These are phyloP conservation scores for Halocynthia aurantium DNA, from an alignment of 23 tunicate genomes.

Conservation along the genomic window DNA sequence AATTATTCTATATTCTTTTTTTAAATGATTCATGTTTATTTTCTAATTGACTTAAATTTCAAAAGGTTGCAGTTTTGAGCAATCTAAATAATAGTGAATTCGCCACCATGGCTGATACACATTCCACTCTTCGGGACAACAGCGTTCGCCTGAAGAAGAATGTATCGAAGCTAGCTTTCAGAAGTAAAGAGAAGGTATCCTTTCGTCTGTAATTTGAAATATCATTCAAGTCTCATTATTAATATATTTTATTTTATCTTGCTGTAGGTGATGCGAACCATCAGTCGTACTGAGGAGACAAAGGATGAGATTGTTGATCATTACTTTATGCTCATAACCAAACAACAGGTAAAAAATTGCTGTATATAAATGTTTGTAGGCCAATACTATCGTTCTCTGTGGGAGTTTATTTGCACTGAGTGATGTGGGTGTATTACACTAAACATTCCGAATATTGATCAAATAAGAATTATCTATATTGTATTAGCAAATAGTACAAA, in stretches of 20 bases:
- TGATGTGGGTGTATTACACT: no score
- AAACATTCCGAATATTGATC: no score
- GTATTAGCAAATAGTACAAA: no score
- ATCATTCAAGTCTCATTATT: not conserved
- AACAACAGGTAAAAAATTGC: constrained; percentile 53
- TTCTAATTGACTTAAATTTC: no score
- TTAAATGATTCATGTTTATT: no score
- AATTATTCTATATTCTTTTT: no score
- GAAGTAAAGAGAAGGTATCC: constrained; percentile 70
- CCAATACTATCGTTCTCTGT: not conserved
- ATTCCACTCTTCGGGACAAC: constrained; percentile 1
- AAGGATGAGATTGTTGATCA: constrained; percentile 92
- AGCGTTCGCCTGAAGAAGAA: constrained; percentile 48
- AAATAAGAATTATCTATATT: no score
- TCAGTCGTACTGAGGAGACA: constrained; percentile 81
- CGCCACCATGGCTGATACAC: no score
- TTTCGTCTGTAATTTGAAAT: not conserved
- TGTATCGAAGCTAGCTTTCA: constrained; percentile 72
- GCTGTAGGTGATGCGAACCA: constrained; percentile 52
- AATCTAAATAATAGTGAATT: no score
- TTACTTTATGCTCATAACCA: constrained; percentile 67
- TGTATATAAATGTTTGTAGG: no score
- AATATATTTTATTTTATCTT: not conserved
- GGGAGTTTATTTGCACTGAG: no score
- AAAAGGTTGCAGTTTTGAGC: no score